Evolutionary conservation across 2,888 invertebrate species (phyloP), one percentile per base, ranked within the genome.

Genomic region (Augiades crinisus): DNA sequence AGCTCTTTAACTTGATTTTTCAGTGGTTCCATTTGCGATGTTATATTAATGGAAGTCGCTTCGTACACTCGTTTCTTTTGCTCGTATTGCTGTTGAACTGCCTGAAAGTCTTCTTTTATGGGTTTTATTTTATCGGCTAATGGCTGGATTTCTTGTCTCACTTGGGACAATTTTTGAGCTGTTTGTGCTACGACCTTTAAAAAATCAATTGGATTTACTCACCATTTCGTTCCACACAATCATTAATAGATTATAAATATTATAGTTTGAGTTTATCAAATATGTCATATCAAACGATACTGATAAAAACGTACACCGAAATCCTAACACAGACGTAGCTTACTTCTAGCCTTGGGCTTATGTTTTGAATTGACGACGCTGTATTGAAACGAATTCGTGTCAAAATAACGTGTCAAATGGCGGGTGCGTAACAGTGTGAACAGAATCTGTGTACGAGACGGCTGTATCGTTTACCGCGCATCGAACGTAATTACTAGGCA

Each of bases 21-120:
- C 13, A 92, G 65, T 56, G 92, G 91, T 55, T 91, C 91, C 81
- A 91, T 85, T 75, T 91, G 90, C 1, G 90, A 88, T 8, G 86
- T 83, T 59, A 91, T 85, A 64, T 90, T 90, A 61, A 89, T 89
- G 17, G 92, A 90, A 47, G 92, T 91, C 2, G 93, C 91, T 71
- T 95, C 94, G 70, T 94, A 94, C 16, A 91, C 75, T 58, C 90
- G 73, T 74, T 94, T 94, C 79, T 92, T 93, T 64, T 93, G 92
- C 61, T 95, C 94, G 71, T 93, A 93, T 61, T 92, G 92, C 62
- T 92, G 91, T 59, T 92, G 91, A 27, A 94, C 69, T 54, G 92
- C 91, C 82, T 94, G 91, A 41, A 90, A 91, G 64, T 92, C 91
- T 59, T 94, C 92, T 60, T 95, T 90, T 46, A 94, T 78, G 1